phyloP scores from a whole-genome alignment of 2,113 vertebrate genomes.

The Prochilodus magdalenae region DNA sequence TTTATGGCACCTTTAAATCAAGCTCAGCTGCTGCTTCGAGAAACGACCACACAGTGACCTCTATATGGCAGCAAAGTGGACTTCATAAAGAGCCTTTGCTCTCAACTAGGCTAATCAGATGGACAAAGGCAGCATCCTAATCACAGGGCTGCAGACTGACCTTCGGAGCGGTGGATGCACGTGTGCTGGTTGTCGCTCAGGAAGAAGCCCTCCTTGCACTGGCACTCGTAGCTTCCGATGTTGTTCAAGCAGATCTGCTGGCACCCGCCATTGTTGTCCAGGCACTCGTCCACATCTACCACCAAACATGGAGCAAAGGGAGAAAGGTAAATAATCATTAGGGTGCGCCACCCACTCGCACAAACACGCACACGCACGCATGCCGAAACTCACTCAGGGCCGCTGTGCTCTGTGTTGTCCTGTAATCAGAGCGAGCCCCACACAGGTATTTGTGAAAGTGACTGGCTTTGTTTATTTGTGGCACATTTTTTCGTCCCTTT shows the following conservation, averaged over 20 bases:
- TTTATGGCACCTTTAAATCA: too few relatives aligned
- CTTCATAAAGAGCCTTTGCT: too few relatives aligned
- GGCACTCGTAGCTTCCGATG: conserved; percentile 98
- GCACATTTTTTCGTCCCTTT: conserved; percentile 2
- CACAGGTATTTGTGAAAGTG: conserved; percentile 48
- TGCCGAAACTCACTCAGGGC: background rate
- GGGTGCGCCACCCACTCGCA: conserved; percentile 32
- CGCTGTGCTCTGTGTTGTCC: background rate
- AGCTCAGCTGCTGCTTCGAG: too few relatives aligned
- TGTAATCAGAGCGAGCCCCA: conserved; percentile 34
- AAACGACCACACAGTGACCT: too few relatives aligned
- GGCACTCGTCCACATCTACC: conserved; percentile 93
- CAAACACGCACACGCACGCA: conserved; percentile 10
- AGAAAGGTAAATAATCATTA: conserved; percentile 47
- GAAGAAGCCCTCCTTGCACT: conserved; percentile 92
- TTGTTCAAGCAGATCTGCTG: conserved; percentile 96
- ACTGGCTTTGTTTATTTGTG: conserved; percentile 54
- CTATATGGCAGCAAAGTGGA: too few relatives aligned
- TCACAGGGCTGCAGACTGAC: conserved; percentile 75
- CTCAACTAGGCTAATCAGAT: too few relatives aligned
- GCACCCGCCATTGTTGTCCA: conserved; percentile 96
- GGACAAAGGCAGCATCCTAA: background rate
- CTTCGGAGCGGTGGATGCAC: conserved; percentile 96
- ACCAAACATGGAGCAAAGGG: conserved; percentile 25
- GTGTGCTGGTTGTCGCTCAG: conserved; percentile 99